These are phyloP conservation scores for Anorthoa munda DNA, from an alignment of 2,888 invertebrate species.

Conservation along the genomic window DNA sequence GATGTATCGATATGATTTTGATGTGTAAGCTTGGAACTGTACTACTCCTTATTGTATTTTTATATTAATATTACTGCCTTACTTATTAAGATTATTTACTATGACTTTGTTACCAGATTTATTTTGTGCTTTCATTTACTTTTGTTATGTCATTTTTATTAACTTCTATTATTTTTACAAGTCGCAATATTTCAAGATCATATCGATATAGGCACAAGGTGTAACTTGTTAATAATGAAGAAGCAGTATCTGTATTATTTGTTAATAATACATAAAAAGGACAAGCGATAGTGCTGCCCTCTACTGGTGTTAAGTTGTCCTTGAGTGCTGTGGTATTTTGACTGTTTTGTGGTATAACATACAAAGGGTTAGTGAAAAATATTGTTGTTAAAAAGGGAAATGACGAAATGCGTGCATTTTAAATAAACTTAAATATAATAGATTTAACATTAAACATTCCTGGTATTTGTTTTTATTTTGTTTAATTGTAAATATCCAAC, in stretches of 20 bases:
- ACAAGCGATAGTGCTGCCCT: constrained; percentile 38
- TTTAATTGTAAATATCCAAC: constrained; percentile 68
- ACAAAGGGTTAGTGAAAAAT: constrained; percentile 41
- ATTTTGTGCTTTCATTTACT: background rate
- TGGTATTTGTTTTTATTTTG: constrained; percentile 63
- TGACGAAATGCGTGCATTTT: constrained; percentile 68
- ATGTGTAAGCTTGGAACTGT: background rate
- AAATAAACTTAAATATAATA: constrained; percentile 53
- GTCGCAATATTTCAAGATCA: constrained; percentile 24
- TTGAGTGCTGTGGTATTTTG: constrained; percentile 18
- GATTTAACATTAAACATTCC: constrained; percentile 63
- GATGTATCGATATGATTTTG: constrained; percentile 47
- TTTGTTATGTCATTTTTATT: background rate
- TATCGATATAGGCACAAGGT: constrained; percentile 31
- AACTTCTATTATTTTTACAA: background rate
- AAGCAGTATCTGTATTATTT: constrained; percentile 2
- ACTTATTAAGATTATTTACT: constrained; percentile 1
- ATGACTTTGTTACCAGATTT: background rate
- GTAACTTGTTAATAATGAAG: constrained; percentile 1
- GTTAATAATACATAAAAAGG: constrained; percentile 3
- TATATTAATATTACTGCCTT: background rate
- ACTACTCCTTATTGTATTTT: background rate
- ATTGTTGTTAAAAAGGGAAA: constrained; percentile 29
- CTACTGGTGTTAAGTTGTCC: constrained; percentile 19
- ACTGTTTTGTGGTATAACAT: constrained; percentile 23